Evolutionary conservation across 1,140 invertebrate species (phyloP), one percentile per base, ranked within the genome.

Genomic region (Drosophila tristis): DNA sequence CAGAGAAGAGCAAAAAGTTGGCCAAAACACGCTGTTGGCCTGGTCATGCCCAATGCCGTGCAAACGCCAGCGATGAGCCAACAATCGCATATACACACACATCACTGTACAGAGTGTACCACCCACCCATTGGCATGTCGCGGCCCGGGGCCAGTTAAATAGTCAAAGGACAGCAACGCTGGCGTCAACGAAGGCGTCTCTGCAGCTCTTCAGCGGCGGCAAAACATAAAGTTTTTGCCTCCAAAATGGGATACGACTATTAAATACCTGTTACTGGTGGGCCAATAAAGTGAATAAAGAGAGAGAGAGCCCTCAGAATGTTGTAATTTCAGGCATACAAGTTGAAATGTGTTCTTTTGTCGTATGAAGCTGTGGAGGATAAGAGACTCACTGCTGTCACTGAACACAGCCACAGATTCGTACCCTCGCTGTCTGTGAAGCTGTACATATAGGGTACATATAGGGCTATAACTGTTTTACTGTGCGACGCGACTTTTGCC

Each of bases 31-130:
- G 78, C 82, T 86, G 56, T 62, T 64, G 54, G 67, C 31, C 44
- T 35, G 54, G 48, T 29, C 56, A 60, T 77, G 51, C 44, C 65
- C 71, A 57, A 70, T 77, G 80, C 64, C 82, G 65, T 81, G 78
- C 62, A 72, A 81, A 78, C 73, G 74, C 73, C 61, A 63, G 72
- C 81, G 81, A 80, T 80, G 81, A 80, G 77, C 81, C 73, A 74
- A 65, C 64, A 70, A 55, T 43, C 75, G 60, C 47, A 58, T 47
- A 70, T 58, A 74, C 43, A 54, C 25, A 65, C 20, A 51, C 5
- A 49, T 50, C 25, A 54, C 57, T 13, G 35, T 11, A 25, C 62
- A 53, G 49, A 47, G 55, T 43, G 29, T 13, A 57, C 23, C 49
- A 57, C 64, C 56, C 59, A 58, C 68, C 31, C 51, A 15, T 39